These are phyloP conservation scores for Vulpes ferrilata DNA, from an alignment of 2,113 vertebrate species.

Conservation along the genomic window DNA sequence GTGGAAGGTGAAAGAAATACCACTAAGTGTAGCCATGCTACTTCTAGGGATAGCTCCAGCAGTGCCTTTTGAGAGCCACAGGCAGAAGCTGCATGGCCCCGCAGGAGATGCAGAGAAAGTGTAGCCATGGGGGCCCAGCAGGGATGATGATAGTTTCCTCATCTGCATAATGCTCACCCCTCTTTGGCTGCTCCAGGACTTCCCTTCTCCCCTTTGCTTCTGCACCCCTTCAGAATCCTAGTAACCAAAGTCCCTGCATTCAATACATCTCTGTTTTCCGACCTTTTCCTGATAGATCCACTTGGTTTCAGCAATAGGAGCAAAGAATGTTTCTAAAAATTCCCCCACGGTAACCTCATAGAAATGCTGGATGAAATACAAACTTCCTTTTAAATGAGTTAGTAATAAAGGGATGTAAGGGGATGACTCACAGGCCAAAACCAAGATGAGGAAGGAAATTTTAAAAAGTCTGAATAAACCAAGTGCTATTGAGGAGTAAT, in stretches of 20 bases:
- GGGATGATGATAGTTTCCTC: neutral
- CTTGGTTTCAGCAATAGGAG: neutral
- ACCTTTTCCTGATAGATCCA: neutral
- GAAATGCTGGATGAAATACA: neutral
- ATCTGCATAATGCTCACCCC: neutral
- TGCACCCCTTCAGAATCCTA: neutral
- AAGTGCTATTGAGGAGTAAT: neutral
- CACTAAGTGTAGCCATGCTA: no score
- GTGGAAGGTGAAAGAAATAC: neutral
- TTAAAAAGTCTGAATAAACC: neutral
- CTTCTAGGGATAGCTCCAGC: neutral
- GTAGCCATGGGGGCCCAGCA: neutral
- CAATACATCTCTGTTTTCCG: neutral
- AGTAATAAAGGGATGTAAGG: neutral
- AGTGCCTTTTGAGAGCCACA: rapidly evolving
- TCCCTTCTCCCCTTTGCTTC: neutral
- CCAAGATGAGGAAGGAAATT: neutral
- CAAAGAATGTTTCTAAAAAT: neutral
- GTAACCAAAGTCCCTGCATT: neutral
- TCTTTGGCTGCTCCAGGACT: neutral
- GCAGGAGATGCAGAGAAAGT: rapidly evolving
- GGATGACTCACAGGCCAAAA: neutral
- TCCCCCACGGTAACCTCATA: neutral
- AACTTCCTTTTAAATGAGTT: neutral
- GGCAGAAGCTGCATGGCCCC: neutral